Conservation (phyloP, 2,113 vertebrate species). For the Plestiodon gilberti region DNA sequence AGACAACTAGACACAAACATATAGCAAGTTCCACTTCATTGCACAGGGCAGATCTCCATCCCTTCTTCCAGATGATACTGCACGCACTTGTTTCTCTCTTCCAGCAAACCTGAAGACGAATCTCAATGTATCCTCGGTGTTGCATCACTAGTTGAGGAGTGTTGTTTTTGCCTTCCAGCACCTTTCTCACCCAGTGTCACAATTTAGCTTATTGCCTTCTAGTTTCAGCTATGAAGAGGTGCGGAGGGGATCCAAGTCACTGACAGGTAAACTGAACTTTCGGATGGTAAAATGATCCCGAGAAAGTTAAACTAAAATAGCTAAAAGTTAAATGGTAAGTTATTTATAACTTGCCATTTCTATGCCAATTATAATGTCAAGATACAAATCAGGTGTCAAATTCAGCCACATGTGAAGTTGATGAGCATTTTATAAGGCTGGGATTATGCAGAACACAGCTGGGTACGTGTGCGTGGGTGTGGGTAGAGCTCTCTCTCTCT, state of each 20-base stretch:
- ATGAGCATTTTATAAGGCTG: conserved; percentile 13
- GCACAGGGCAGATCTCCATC: not conserved
- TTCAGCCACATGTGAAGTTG: not conserved
- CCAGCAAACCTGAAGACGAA: not conserved
- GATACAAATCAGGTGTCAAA: not conserved
- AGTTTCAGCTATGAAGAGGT: conserved; percentile 18
- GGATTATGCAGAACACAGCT: not conserved
- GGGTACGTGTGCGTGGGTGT: no score
- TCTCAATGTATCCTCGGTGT: fast-evolving
- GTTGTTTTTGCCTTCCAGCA: not conserved
- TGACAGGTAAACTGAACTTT: conserved; percentile 33
- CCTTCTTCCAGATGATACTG: fast-evolving
- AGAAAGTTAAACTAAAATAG: not conserved
- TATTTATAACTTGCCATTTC: not conserved
- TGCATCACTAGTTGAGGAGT: fast-evolving
- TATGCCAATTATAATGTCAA: not conserved
- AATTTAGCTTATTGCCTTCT: not conserved
- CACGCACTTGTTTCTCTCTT: fast-evolving
- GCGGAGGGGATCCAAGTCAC: not conserved
- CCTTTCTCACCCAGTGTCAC: not conserved
- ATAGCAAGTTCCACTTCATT: fast-evolving
- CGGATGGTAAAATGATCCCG: conserved; percentile 11
- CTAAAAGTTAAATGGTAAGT: not conserved
- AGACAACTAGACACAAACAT: not conserved
- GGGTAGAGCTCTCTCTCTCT: not conserved